A percentile compares a stretch with the other conserved stretches of the same genome.
These are phyloP conservation scores for Lydus trimaculatus DNA, from an alignment of 2,888 invertebrate genomes.

Conservation along the genomic window DNA sequence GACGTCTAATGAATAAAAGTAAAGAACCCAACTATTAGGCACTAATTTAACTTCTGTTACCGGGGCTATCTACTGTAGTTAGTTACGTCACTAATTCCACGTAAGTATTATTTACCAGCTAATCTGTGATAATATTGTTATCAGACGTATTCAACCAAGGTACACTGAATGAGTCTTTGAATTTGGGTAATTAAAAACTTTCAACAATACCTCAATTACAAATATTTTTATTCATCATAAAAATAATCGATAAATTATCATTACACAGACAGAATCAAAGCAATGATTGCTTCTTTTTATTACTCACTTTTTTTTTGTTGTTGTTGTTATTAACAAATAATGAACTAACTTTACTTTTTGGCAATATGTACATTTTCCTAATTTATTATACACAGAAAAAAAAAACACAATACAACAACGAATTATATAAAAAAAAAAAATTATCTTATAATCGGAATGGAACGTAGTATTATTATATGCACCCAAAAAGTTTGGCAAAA, in stretches of 20 bases:
- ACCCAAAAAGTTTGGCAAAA: constrained; percentile 45
- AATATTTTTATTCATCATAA: constrained; percentile 60
- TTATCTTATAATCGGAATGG: constrained; percentile 54
- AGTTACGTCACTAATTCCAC: no score
- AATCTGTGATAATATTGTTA: no score
- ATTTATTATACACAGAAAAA: constrained; percentile 54
- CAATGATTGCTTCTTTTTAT: constrained; percentile 48
- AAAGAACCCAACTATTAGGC: no score
- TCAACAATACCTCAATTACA: constrained; percentile 49
- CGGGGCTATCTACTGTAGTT: no score
- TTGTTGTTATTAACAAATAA: constrained; percentile 54
- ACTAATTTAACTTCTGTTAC: no score
- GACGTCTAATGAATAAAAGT: no score
- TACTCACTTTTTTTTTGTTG: not conserved
- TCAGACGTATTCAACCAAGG: no score
- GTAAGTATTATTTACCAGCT: no score
- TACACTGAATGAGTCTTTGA: no score
- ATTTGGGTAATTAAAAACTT: no score
- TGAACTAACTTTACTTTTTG: constrained; percentile 56
- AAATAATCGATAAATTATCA: constrained; percentile 61
- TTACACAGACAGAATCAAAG: constrained; percentile 59
- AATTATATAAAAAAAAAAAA: constrained; percentile 55
- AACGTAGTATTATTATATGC: constrained; percentile 39
- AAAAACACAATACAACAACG: constrained; percentile 59
- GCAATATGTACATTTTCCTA: constrained; percentile 57